Base-by-base conservation (phyloP, 2,888 invertebrate genomes). In the Lapara coniferarum region DNA sequence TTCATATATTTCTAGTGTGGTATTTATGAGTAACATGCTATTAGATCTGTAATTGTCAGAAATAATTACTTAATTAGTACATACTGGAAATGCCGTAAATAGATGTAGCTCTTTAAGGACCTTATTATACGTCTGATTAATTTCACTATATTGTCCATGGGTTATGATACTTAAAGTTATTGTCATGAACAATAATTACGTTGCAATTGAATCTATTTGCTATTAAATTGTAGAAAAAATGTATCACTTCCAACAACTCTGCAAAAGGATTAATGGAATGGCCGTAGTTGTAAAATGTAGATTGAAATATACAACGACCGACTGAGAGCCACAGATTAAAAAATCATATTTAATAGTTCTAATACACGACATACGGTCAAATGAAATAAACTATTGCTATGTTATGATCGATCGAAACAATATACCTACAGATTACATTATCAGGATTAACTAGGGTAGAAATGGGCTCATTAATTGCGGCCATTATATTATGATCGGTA, bases 61-160 rank as follows among this genome's bases (percentile, higher is more conserved):
- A 63, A 63, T 63, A 63, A 63, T 63, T 63, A 63, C 63, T 63
- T 63, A 63, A 63, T 63, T 63, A 63, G 49, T 46, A 63, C 63
- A 49, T 63, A 63, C 63, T 63, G 19, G 63, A 46, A 49, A 63
- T 63, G 16, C 63, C 46, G 19, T 63, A 49, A 19, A 63, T 49
- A 49, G 46, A 63, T 19, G 2, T 19, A 63, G 16, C 16, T 46
- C 19, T 63, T 16, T 63, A 63, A 49, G 46, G 46, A 19, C 46
- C 46, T 19, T 49, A 19, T n/a, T 7, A n/a, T 53, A 55, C 19
- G 55, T 10, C 19, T 19, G 55, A 55, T 55, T 19, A 19, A 55
- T 55, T 19, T 55, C 19, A 55, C 19, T 55, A 19, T 55, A 55
- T 55, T 55, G 12, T 19, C 19, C 19, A 19, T 16, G n/a, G 46